phyloP scores from a whole-genome alignment of 1,140 invertebrate species.

The Globodera ellingtonae region DNA sequence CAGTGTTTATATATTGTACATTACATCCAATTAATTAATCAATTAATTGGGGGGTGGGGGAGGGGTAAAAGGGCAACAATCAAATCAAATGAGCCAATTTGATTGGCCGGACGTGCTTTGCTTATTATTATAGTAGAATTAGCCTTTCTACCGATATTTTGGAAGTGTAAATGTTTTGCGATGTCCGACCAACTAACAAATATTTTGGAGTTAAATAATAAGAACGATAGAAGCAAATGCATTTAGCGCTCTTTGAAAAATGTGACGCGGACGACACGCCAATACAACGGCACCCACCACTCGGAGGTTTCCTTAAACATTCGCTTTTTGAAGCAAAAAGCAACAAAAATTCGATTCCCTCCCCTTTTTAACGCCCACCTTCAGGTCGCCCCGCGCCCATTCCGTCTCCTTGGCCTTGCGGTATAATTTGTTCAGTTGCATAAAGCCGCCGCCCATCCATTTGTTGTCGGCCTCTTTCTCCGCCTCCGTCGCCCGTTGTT shows the following conservation, averaged over 20 bases:
- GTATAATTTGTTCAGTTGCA: neutral
- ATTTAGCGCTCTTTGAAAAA: neutral
- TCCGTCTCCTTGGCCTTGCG: neutral
- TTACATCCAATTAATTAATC: too few relatives aligned
- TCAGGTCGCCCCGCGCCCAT: neutral
- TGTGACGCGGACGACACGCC: conserved; percentile 10
- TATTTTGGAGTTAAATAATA: too few relatives aligned
- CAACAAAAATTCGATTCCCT: neutral
- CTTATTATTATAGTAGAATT: too few relatives aligned
- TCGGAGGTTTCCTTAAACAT: conserved; percentile 11
- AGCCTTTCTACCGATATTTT: too few relatives aligned
- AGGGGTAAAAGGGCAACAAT: too few relatives aligned
- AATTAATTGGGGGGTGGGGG: too few relatives aligned
- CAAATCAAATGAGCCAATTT: too few relatives aligned
- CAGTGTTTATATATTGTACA: too few relatives aligned
- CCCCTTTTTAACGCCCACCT: neutral
- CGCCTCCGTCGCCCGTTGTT: neutral
- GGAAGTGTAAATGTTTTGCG: too few relatives aligned
- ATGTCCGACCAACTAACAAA: too few relatives aligned
- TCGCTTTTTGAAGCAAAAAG: neutral
- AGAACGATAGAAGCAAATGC: neutral
- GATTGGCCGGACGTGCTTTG: too few relatives aligned
- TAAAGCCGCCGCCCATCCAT: neutral
- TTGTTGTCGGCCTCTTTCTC: neutral
- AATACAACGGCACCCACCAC: conserved; percentile 20